Percentiles rank a stretch among this genome's conserved stretches.
Conservation (phyloP, 2,888 invertebrate genomes). For the Cataglyphis livida region DNA sequence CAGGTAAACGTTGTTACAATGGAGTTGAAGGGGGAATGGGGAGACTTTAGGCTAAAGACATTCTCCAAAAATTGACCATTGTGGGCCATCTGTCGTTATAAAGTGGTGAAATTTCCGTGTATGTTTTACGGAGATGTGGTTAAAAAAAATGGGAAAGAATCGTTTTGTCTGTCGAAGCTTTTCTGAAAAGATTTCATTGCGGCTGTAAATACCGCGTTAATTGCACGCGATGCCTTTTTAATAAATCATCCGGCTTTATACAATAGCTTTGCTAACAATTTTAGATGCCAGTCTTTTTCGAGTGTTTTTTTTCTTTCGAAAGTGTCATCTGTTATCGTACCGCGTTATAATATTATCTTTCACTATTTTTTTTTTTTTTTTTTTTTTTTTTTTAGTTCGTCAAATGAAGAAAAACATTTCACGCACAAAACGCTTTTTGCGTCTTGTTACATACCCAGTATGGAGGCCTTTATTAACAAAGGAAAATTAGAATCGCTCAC, state of each 20-base stretch:
- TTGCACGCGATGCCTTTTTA: background rate
- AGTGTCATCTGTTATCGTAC: background rate
- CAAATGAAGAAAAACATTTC: background rate
- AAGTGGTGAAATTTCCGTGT: conserved; percentile 56
- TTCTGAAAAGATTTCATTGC: background rate
- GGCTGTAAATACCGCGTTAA: background rate
- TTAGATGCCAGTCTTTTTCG: background rate
- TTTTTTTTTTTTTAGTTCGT: background rate
- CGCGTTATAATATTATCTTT: background rate
- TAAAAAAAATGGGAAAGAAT: background rate
- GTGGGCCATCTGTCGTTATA: conserved; percentile 70
- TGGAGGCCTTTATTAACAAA: conserved; percentile 10
- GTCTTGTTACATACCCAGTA: background rate
- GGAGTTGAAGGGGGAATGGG: conserved; percentile 40
- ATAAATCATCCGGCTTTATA: background rate
- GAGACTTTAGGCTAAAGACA: conserved; percentile 1
- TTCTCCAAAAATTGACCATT: conserved; percentile 66
- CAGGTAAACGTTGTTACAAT: conserved; percentile 19
- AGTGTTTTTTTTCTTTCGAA: background rate
- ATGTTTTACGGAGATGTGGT: background rate
- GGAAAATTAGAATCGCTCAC: conserved; percentile 25
- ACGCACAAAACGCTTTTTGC: background rate
- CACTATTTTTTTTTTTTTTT: background rate
- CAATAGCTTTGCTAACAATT: background rate
- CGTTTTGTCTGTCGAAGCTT: too few relatives aligned